Conservation (phyloP, 2,888 invertebrate species). For the Muscina levida region DNA sequence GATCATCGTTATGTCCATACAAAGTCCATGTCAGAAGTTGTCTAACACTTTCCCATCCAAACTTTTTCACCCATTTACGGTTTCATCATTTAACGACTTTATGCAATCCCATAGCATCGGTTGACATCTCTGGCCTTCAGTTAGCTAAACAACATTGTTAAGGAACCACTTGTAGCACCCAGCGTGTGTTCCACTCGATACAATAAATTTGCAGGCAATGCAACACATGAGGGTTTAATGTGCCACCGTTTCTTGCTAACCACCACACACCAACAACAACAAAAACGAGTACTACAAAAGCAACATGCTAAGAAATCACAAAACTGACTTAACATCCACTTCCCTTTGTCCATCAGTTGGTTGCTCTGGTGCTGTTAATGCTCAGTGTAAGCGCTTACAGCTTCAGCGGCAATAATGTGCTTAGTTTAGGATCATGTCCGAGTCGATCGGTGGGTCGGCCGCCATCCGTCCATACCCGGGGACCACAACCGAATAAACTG, state of each 20-base stretch:
- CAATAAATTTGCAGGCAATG: slow-evolving; percentile 60
- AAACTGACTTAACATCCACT: too few relatives aligned
- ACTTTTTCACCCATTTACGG: background rate
- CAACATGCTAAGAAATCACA: too few relatives aligned
- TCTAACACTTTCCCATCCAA: too few relatives aligned
- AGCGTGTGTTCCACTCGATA: slow-evolving; percentile 60
- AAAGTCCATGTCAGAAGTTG: too few relatives aligned
- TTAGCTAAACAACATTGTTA: slow-evolving; percentile 34
- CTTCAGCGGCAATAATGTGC: slow-evolving; percentile 15
- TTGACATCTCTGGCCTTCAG: slow-evolving; percentile 35
- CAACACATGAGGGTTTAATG: slow-evolving; percentile 63
- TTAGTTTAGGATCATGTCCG: slow-evolving; percentile 9
- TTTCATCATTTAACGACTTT: slow-evolving; percentile 11
- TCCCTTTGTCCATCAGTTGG: slow-evolving; percentile 36
- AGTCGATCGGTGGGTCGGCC: background rate
- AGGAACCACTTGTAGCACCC: slow-evolving; percentile 50
- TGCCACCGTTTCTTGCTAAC: slow-evolving; percentile 56
- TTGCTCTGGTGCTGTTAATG: slow-evolving; percentile 21
- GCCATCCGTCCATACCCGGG: background rate
- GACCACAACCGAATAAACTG: slow-evolving; percentile 1
- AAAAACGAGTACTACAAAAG: slow-evolving; percentile 15
- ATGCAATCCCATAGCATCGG: background rate
- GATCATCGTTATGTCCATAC: too few relatives aligned
- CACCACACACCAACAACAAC: slow-evolving; percentile 18
- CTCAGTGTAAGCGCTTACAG: slow-evolving; percentile 23